Evolutionary conservation across 2,113 vertebrate species (phyloP), one percentile per base, ranked within the genome.

Genomic region (Sclerurus mexicanus): DNA sequence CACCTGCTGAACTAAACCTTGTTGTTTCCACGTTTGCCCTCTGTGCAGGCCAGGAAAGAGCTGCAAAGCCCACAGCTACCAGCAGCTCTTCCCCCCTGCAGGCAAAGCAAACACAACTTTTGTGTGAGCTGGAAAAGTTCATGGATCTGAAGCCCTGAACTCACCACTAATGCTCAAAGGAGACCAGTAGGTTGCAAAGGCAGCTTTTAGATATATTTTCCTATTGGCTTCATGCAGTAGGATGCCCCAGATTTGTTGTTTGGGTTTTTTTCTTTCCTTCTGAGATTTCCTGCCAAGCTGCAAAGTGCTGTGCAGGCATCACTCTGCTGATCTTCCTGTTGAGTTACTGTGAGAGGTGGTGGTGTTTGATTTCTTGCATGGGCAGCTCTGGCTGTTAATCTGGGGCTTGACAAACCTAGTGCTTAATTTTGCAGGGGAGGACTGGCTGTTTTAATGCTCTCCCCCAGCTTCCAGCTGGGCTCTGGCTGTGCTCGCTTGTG

Each of bases 231-330:
- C 30, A 33, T 91, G 59, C 42, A 59, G 35, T 22, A 52, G 58
- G 58, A 93, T 84, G 28, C 9, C 42, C 16, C 30, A 83, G 74
- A 63, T 91, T 72, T 23, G 25, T 67, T 73, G 55, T 67, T 84
- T 72, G 39, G 6, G 22, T 9, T 18, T 30, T 37, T 78, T 77
- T 30, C 24, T 33, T 7, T 23, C 39, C 21, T 71, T 78, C 72
- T 63, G 80, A 77, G 63, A 80, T 84, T 84, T 94, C 69, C 73
- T 91, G 94, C 59, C 68, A 83, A 80, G 75, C n/a, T 90, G 31
- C 52, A 37, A 24, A 82, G 47, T 0, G 1, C 47, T 2, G 1
- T 35, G 39, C 44, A 52, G 67, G 10, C 49, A 56, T 44, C 35
- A 14, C 35, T 60, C 42, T 37, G 73, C 37, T 76, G 71, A 56